Evolutionary conservation across 2,888 invertebrate species (phyloP), one percentile per base, ranked within the genome.

Genomic region (Uropetala carovei): DNA sequence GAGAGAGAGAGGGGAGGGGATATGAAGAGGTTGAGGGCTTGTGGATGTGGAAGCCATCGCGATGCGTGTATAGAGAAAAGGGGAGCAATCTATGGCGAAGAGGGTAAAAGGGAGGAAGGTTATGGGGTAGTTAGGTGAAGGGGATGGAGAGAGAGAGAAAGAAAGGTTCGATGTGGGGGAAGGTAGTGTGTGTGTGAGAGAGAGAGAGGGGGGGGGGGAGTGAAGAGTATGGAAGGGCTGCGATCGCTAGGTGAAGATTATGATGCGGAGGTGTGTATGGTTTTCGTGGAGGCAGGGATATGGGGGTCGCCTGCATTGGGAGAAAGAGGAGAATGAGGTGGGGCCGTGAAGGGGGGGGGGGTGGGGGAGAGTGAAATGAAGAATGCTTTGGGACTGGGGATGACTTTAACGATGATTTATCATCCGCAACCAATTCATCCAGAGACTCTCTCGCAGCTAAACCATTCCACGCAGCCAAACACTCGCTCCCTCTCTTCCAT

Each of bases 371-470:
- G 83, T 43, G 83, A 83, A 83, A 83, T 83, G 83, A 83, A 83
- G 83, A 83, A 83, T 83, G 83, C 83, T 83, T 83, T 13, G 56
- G 83, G 56, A 83, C 83, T 83, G 83, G 83, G 83, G 83, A 83
- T 83, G 83, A 83, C 83, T 83, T 83, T 83, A 83, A 83, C 83
- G 83, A 83, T 83, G 83, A 83, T 83, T 83, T 83, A 83, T 83
- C 83, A 83, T 83, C 57, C 18, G 83, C 83, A n/a, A 43, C 83
- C 83, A 83, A 83, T 83, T 83, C 83, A 83, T 56, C 83, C 83
- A 57, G 27, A 57, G 27, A 13, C 57, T 83, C 83, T 57, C 56
- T 83, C 64, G 18, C 64, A 18, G 18, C 18, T 57, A 83, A 57
- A 22, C 56, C 83, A 57, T 83, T 56, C 27, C 56, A 83, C 83